Base-by-base conservation (phyloP, 2,888 invertebrate species). In the Vesta saturnalis region DNA sequence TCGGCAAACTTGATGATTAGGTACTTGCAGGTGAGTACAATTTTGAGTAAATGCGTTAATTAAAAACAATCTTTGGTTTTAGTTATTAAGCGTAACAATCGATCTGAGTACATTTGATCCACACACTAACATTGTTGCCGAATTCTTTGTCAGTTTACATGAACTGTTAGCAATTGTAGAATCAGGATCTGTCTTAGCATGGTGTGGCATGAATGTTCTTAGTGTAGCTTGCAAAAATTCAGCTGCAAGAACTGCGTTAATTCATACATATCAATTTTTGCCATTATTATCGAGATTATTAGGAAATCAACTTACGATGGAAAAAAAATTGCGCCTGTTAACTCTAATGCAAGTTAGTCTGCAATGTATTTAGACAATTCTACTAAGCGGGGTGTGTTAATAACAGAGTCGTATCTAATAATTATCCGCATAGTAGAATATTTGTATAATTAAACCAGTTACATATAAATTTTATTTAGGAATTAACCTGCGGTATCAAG, bases 401-500 rank as follows among this genome's bases (percentile, higher is more conserved):
- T n/a, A n/a, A n/a, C n/a, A n/a, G n/a, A n/a, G n/a, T n/a, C n/a
- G n/a, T n/a, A n/a, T n/a, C n/a, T n/a, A n/a, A n/a, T n/a, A n/a
- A n/a, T n/a, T n/a, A n/a, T n/a, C n/a, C n/a, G n/a, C n/a, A n/a
- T n/a, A n/a, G n/a, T n/a, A n/a, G n/a, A n/a, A n/a, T n/a, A n/a
- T n/a, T n/a, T n/a, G n/a, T n/a, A n/a, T n/a, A n/a, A n/a, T n/a
- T n/a, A n/a, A n/a, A n/a, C n/a, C n/a, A n/a, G n/a, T n/a, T n/a
- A n/a, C n/a, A n/a, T n/a, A n/a, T n/a, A 10, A 39, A 39, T 39
- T 39, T 39, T 56, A 84, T 85, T 35, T 84, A 93, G 87, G 92
- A 93, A 78, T 85, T 94, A 67, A 92, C 93, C 0, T 93, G 92
- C 75, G 93, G 93, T 22, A 91, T 93, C 15, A 90, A 89, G 79